Conservation (phyloP, 2,113 vertebrate genomes). For the Glaucidium brasilianum region DNA sequence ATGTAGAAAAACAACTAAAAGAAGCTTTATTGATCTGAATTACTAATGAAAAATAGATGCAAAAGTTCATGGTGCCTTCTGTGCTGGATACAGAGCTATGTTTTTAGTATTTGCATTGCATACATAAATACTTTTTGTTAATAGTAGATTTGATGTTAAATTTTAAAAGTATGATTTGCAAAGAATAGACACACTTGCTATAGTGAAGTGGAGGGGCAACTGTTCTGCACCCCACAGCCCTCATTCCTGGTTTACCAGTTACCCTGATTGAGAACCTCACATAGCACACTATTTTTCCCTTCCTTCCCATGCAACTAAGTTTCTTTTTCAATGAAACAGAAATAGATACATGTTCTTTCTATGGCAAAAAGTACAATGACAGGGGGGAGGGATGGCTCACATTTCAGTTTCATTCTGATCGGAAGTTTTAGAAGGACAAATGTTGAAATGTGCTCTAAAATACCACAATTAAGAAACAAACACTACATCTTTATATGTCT, state of each 20-base stretch:
- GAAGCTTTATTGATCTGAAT: not conserved
- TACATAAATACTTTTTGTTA: not conserved
- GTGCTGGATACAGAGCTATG: not conserved
- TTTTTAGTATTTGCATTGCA: not conserved
- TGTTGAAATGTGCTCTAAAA: not conserved
- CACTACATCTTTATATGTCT: not conserved
- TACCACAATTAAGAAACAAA: not conserved
- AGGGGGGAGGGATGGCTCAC: rapidly evolving
- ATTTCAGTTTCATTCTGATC: not conserved
- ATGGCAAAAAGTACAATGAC: not conserved
- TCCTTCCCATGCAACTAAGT: not conserved
- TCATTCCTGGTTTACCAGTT: not conserved
- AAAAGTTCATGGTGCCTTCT: not conserved
- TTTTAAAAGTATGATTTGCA: not conserved
- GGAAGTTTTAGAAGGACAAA: not conserved
- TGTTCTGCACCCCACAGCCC: not conserved
- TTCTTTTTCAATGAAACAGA: not conserved
- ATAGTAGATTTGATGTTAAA: not conserved
- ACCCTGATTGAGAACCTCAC: not conserved
- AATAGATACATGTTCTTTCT: not conserved
- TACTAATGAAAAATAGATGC: not conserved
- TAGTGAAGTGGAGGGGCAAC: not conserved
- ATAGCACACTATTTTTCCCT: not conserved
- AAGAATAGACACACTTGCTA: not conserved
- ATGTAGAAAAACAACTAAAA: not conserved